Evolutionary conservation across 2,888 invertebrate genomes (phyloP).

Genomic region (Diachrysia chrysitis): DNA sequence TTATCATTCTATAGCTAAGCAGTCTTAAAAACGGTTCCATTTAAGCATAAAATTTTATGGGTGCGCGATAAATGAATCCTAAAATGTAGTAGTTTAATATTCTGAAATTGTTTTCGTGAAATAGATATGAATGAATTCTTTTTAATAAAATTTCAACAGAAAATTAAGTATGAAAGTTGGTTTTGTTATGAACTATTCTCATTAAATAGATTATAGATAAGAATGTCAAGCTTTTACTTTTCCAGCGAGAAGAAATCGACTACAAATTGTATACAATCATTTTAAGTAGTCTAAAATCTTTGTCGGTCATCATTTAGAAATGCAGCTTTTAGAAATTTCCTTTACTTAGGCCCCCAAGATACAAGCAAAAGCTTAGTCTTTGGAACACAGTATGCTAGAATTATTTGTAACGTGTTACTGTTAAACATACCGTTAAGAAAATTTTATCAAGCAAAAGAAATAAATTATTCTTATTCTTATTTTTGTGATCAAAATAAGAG

Average conservation of each 20-base stretch:
- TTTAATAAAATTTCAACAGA: background rate
- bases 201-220: background rate
- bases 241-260: background rate
- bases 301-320: no score
- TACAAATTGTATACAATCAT: no score
- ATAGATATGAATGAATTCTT: background rate
- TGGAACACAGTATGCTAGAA: no score
- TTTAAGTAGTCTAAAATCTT: no score
- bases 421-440: no score
- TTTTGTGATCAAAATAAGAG: no score
- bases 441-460: no score
- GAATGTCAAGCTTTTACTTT: background rate
- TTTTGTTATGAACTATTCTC: background rate
- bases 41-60: constrained; percentile 30
- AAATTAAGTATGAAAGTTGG: background rate
- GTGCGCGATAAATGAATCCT: constrained; percentile 21
- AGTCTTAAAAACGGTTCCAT: constrained; percentile 26
- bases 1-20: constrained; percentile 33
- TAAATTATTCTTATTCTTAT: no score
- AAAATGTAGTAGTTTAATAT: constrained; percentile 24
- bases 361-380: no score
- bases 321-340: no score
- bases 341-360: no score
- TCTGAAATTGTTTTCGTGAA: constrained; percentile 18
- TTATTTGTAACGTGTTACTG: no score